Evolutionary conservation across 1,140 invertebrate genomes (phyloP), one percentile per base, ranked within the genome.

Genomic region (Diprion similis): DNA sequence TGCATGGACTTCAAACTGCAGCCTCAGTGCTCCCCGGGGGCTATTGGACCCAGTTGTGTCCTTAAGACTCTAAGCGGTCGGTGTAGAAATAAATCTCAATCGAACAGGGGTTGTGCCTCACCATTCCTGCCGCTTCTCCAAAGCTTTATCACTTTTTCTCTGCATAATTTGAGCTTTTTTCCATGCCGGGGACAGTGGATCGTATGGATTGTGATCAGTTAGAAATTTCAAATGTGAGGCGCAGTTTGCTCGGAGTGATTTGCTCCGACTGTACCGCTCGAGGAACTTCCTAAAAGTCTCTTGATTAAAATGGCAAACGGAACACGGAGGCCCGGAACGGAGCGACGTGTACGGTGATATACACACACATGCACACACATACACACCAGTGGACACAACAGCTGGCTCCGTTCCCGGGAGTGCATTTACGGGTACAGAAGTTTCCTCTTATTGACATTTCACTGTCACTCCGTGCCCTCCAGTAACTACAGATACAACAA

Each of bases 301-400:
- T 87, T 88, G 86, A 88, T 88, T 88, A 87, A 88, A 88, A 87
- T 87, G 86, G 85, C 85, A 87, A 86, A 82, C 77, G 79, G 51
- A 78, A 77, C 66, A 78, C 66, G 6, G 75, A 15, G 78, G 78
- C 24, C 24, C 24, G 77, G 76, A 79, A 81, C 78, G 46, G 59
- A 82, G 24, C 24, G 24, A 37, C 24, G 24, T 37, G 24, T 37
- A 37, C 24, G 6, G 24, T 3, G 66, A 17, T 11, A 19, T 6
- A 68, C 17, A 68, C 18, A 18, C 15, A 68, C 79, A 81, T 82
- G 78, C 81, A 24, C 24, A 37, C 24, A 37, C 24, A 37, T 6
- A 37, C n/a, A 59, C n/a, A 59, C 78, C 79, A 75, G 77, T 75
- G 78, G 77, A 81, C 87, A 88, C 87, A 88, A 88, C 87, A 88